These are phyloP conservation scores for Macrotus californicus DNA, from an alignment of 2,113 vertebrate genomes.

Conservation along the genomic window DNA sequence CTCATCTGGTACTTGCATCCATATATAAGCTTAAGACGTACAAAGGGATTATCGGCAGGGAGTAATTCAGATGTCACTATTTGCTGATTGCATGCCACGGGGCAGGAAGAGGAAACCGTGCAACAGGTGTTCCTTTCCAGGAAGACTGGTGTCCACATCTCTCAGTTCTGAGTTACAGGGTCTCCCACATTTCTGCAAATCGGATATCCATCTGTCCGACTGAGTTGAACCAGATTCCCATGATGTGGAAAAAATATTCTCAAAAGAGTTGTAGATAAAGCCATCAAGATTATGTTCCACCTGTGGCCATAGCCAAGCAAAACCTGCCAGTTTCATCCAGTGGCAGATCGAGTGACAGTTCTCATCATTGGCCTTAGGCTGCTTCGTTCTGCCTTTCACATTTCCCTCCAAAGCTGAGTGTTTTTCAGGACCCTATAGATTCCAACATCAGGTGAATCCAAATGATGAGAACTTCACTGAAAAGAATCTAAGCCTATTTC, in stretches of 20 bases:
- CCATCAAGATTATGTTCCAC: conserved; percentile 47
- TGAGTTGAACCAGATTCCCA: conserved; percentile 37
- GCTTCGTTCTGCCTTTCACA: conserved; percentile 6
- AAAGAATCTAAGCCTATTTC: conserved; percentile 43
- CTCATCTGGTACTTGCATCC: background rate
- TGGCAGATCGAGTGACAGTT: background rate
- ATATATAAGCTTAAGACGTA: background rate
- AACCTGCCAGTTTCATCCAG: background rate
- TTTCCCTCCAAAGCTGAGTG: background rate
- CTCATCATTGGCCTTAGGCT: background rate
- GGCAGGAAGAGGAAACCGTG: background rate
- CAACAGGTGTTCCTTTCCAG: background rate
- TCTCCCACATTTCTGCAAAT: background rate
- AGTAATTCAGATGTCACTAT: background rate
- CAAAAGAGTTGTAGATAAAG: conserved; percentile 43
- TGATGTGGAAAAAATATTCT: conserved; percentile 5
- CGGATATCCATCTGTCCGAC: conserved; percentile 22
- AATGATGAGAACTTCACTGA: conserved; percentile 27
- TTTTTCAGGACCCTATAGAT: conserved; percentile 14
- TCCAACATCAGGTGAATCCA: conserved; percentile 49
- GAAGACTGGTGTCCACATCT: background rate
- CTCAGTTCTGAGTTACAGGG: background rate
- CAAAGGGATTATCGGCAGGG: background rate
- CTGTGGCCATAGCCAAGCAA: conserved; percentile 8
- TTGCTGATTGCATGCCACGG: background rate